These are phyloP conservation scores for Scolanthus callimorphus DNA, from an alignment of 92 coral and sea anemone species.

Conservation along the genomic window DNA sequence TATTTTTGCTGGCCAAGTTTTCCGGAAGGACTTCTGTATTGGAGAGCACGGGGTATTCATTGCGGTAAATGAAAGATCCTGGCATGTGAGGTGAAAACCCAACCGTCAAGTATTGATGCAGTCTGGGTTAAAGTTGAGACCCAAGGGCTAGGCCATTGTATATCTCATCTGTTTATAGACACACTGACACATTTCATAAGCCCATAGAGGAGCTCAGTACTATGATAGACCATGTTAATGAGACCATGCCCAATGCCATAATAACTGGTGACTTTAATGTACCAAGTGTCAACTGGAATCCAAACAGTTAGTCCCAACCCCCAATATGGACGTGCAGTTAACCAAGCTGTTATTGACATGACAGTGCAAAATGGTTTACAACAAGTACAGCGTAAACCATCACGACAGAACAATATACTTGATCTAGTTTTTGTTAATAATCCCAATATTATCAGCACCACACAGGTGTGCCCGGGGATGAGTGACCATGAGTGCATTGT, in stretches of 20 bases:
- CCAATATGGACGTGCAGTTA: no score
- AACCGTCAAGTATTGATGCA: constrained; percentile 9
- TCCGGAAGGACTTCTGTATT: constrained; percentile 14
- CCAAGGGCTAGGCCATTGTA: constrained; percentile 19
- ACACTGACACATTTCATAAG: constrained; percentile 13
- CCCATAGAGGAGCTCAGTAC: constrained; percentile 8
- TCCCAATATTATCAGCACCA: no score
- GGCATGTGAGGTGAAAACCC: constrained; percentile 7
- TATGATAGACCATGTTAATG: constrained; percentile 3
- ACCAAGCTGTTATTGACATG: no score
- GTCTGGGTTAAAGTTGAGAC: constrained; percentile 30
- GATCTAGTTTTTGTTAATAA: no score
- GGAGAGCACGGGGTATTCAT: constrained; percentile 25
- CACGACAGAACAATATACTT: no score
- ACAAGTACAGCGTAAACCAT: no score
- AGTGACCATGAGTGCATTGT: no score
- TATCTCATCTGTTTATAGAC: constrained; percentile 24
- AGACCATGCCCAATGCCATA: constrained; percentile 18
- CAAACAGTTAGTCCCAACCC: constrained; percentile 19
- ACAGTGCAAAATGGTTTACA: no score
- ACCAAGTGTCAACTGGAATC: constrained; percentile 22
- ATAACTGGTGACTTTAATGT: constrained; percentile 34
- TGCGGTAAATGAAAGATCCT: constrained; percentile 19
- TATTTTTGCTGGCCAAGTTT: constrained; percentile 11
- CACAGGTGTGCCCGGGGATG: no score